phyloP scores from a whole-genome alignment of 2,113 vertebrate species.

The Semnopithecus entellus region DNA sequence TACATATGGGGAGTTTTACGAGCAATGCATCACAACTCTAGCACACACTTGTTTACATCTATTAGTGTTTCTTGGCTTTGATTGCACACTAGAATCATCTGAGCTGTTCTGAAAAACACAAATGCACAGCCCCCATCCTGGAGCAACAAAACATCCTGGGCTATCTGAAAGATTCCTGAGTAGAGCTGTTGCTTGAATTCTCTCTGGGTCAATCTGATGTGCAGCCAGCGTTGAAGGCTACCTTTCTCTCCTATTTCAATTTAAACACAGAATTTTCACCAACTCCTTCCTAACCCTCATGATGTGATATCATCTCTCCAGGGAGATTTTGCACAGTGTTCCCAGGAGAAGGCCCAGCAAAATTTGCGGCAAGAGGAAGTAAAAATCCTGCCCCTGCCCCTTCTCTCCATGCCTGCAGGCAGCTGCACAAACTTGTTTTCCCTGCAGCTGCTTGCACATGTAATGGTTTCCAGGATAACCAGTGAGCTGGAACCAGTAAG shows the following conservation, averaged over 20 bases:
- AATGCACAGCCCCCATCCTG: accelerated
- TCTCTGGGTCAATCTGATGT: accelerated
- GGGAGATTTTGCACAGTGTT: neutral
- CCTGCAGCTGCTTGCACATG: neutral
- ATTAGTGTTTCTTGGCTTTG: accelerated
- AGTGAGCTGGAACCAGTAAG: slow-evolving; percentile 57
- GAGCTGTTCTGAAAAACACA: neutral
- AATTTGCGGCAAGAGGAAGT: neutral
- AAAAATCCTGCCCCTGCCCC: neutral
- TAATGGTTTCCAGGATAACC: neutral
- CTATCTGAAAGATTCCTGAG: accelerated
- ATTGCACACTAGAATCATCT: accelerated
- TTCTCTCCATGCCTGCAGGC: neutral
- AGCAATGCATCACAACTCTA: neutral
- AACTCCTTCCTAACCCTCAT: neutral
- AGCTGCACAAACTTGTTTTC: neutral
- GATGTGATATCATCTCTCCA: neutral
- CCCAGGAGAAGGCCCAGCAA: neutral
- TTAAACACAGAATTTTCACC: neutral
- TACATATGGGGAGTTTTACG: neutral
- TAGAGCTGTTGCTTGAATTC: too few relatives aligned
- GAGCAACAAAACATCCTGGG: neutral
- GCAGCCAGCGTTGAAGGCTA: accelerated
- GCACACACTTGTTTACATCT: neutral
- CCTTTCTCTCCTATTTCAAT: accelerated